Base-by-base conservation (phyloP, 2,888 invertebrate genomes). In the Drosophila kuntzei region DNA sequence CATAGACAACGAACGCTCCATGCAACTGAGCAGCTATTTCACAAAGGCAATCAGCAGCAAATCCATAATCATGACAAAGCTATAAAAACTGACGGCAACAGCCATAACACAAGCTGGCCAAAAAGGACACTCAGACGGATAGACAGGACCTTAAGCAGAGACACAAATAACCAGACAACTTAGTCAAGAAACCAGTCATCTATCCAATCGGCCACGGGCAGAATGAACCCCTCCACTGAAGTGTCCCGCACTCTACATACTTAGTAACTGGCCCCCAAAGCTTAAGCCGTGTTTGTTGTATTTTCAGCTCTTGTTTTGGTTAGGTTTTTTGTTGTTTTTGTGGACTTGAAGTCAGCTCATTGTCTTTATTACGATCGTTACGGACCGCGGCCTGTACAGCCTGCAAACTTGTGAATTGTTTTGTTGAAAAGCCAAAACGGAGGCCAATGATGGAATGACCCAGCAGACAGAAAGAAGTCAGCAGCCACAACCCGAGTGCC, bases 31-130 rank as follows among this genome's bases (percentile, higher is more conserved):
- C 49, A 66, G 80, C 79, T 81, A 87, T 84, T 81, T 53, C 41
- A 60, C 71, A 72, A 73, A 70, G 69, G 71, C 87, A 83, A 83
- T 83, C 87, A 84, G 79, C 63, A 80, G 71, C 82, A 84, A 87
- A 84, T 85, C 85, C 85, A 76, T 82, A 79, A 85, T 82, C 80
- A 87, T 80, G 85, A 85, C 79, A 85, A 71, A 75, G 80, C 80
- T 71, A 85, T 85, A 87, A 82, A 87, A 76, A 64, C 60, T 65
- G 74, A 49, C 57, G 76, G 64, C 68, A 60, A 34, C 44, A 46
- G 50, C 58, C 43, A 54, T 43, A 65, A 70, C 44, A 62, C 49
- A 39, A 70, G 47, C 47, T 37, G 61, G 59, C 54, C 36, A 68
- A 68, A 62, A 12, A 34, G 22, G 53, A 58, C 36, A 39, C 27